Evolutionary conservation across 2,113 vertebrate genomes (phyloP).

Genomic region (Protobothrops mucrosquamatus): DNA sequence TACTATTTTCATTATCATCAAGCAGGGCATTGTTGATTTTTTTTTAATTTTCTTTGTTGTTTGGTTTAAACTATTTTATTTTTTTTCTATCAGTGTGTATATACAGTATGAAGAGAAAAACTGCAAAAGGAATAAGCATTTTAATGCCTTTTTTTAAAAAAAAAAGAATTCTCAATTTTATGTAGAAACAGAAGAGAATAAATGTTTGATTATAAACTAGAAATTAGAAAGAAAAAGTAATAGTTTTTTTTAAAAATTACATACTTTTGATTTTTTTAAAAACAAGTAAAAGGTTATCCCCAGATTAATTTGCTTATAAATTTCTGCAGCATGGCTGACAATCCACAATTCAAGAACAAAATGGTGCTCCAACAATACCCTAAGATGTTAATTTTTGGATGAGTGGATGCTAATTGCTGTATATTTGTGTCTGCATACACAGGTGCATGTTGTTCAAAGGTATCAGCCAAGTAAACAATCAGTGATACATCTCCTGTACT

Average conservation of each 20-base stretch:
- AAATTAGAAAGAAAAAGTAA: background rate
- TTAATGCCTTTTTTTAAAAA: background rate
- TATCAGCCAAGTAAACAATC: background rate
- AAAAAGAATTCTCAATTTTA: background rate
- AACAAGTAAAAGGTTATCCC: background rate
- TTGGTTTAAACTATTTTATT: too few species aligned
- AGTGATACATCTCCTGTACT: background rate
- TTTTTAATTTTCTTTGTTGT: too few species aligned
- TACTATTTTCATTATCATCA: background rate
- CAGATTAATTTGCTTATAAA: background rate
- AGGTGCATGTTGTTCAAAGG: background rate
- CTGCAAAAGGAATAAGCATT: background rate
- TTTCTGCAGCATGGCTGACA: background rate
- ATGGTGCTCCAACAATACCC: background rate
- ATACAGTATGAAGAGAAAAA: background rate
- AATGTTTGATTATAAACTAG: background rate
- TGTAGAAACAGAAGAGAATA: background rate
- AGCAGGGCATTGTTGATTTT: too few species aligned
- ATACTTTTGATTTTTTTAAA: background rate
- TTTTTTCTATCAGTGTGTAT: background rate
- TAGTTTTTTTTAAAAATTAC: background rate
- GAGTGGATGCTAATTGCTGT: background rate
- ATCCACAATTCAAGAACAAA: background rate
- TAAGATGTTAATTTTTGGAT: background rate
- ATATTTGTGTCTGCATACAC: background rate